Conservation (phyloP, 2,888 invertebrate species). For the Arenicola marina region DNA sequence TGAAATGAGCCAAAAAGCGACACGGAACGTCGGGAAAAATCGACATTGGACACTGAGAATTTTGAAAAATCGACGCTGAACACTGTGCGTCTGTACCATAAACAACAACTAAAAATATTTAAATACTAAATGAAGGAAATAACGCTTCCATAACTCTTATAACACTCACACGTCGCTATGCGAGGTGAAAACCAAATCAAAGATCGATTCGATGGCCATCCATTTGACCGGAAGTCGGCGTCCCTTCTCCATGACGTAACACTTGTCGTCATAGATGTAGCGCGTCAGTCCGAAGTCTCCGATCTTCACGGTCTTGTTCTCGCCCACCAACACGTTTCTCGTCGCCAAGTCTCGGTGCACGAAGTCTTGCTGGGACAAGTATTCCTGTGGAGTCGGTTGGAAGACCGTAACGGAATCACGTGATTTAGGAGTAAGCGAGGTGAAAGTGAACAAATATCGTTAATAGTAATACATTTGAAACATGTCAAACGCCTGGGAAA, state of each 20-base stretch:
- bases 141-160: too few species aligned
- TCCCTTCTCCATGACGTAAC: slow-evolving; percentile 52
- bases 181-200: slow-evolving; percentile 53
- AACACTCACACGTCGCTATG: slow-evolving; percentile 59
- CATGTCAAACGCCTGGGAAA: not conserved
- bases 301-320: slow-evolving; percentile 49
- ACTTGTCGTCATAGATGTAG: slow-evolving; percentile 52
- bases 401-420: too few species aligned
- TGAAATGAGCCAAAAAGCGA: too few species aligned
- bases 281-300: slow-evolving; percentile 58
- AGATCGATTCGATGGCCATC: slow-evolving; percentile 58
- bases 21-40: too few species aligned
- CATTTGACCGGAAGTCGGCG: slow-evolving; percentile 56
- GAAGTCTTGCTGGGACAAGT: slow-evolving; percentile 52
- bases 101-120: too few species aligned
- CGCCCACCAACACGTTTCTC: slow-evolving; percentile 52
- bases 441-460: not conserved
- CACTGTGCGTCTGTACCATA: too few species aligned
- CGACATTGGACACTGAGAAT: too few species aligned
- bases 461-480: not conserved
- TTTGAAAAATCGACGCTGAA: too few species aligned
- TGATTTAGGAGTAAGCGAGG: too few species aligned
- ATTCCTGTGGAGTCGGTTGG: slow-evolving; percentile 46
- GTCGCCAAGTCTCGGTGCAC: slow-evolving; percentile 58
- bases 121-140: too few species aligned